Evolutionary conservation across 2,888 invertebrate genomes (phyloP).

Genomic region (Cephalotes varians): DNA sequence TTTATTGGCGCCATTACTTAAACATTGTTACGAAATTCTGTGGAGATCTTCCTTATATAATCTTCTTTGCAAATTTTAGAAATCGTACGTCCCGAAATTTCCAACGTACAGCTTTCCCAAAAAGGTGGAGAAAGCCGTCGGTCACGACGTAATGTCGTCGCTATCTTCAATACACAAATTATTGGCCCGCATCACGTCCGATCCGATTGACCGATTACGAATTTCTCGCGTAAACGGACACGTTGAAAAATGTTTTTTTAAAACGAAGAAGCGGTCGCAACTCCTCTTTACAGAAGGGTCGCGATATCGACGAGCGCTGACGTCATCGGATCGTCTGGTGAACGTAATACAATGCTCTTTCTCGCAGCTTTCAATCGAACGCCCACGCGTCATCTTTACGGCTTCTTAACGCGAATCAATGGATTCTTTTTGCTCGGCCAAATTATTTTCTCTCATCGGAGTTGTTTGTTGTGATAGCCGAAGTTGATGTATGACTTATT

Average conservation of each 20-base stretch:
- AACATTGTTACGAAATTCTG: constrained; percentile 27
- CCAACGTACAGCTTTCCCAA: constrained; percentile 19
- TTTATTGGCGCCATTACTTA: constrained; percentile 14
- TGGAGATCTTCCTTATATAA: constrained; percentile 6
- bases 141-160: constrained; percentile 15
- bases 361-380: not conserved
- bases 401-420: constrained; percentile 18
- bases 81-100: constrained; percentile 36
- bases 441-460: constrained; percentile 4
- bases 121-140: constrained; percentile 30
- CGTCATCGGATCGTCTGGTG: constrained; percentile 62
- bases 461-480: constrained; percentile 17
- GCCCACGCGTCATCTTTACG: not conserved
- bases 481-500: not conserved
- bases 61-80: constrained; percentile 40
- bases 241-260: not conserved
- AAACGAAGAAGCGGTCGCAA: not conserved
- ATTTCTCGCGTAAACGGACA: constrained; percentile 10
- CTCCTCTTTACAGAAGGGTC: constrained; percentile 23
- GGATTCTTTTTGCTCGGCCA: not conserved
- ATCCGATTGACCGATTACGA: constrained; percentile 18
- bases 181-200: constrained; percentile 28
- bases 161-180: constrained; percentile 43
- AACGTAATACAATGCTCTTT: constrained; percentile 54
- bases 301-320: constrained; percentile 60